Evolutionary conservation across 2,797 vertebrate genomes (phyloP), one percentile per base, ranked within the genome.

Genomic region (Sorex maritimensis): DNA sequence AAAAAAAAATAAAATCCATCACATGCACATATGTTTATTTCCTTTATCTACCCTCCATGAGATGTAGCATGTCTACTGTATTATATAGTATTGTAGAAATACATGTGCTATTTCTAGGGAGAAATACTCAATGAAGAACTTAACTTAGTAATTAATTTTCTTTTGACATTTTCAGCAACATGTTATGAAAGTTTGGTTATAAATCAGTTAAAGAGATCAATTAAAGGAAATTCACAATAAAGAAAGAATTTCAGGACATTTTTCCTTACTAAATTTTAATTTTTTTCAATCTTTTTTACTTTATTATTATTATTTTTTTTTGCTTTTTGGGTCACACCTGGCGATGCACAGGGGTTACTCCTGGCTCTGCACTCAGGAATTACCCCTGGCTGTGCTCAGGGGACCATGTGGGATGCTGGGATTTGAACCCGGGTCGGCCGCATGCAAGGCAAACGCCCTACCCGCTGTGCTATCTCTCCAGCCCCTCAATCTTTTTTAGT

Each of bases 211-310:
- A 41, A 93, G 46, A 92, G 77, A 96, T 84, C 49, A 89, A 83
- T 90, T 93, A 88, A 95, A 86, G 44, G 10, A 44, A 95, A 95
- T 49, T 38, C 87, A 86, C 72, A 81, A 69, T 71, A 88, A 49
- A 91, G 79, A 95, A 92, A 85, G 52, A 21, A 67, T 77, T 93
- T 88, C 67, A 94, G 73, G 90, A 63, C 21, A 72, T 90, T 92
- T 52, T 95, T 94, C 46, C 78, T 95, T 44, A 58, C 52, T 93
- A 86, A 77, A 92, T 90, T 96, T 94, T 46, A 23, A 86, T 55
- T 44, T 86, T 91, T 86, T 34, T 34, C 34, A 34, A 17, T 58
- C 88, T 91, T 92, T 8, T 88, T 52, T 52, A 67, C 2, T 34
- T 34, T 34, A 34, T 34, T 34, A n/a, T n/a, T n/a, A n/a, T 34